A percentile compares a stretch with the other conserved stretches of the same genome.
Evolutionary conservation across 2,113 vertebrate species (phyloP).

Genomic region (Labeo rohita): DNA sequence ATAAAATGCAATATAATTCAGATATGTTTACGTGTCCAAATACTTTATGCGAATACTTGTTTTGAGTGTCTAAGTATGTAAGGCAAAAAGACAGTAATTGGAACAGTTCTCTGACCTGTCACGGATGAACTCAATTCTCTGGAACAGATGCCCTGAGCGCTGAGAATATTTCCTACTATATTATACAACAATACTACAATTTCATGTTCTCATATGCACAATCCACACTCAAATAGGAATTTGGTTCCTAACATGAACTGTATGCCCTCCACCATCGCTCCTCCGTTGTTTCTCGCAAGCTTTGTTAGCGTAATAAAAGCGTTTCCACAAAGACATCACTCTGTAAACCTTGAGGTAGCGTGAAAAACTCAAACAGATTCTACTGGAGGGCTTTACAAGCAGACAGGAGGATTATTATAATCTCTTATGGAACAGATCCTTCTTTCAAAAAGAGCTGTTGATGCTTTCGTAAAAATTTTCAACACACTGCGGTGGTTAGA

Average conservation of each 20-base stretch:
- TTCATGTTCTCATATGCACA: neutral
- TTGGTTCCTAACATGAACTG: neutral
- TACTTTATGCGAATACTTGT: neutral
- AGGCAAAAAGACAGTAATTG: neutral
- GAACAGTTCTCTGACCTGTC: neutral
- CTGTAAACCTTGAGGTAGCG: neutral
- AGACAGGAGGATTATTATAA: constrained; percentile 16
- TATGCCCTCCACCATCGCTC: neutral
- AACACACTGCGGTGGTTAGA: neutral
- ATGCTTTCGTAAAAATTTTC: neutral
- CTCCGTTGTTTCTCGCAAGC: neutral
- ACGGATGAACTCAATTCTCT: neutral
- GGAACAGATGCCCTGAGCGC: neutral
- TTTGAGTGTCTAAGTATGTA: neutral
- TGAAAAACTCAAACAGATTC: neutral
- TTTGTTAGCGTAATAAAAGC: neutral
- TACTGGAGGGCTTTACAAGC: neutral
- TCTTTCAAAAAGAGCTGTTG: neutral
- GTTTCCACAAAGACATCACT: neutral
- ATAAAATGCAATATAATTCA: neutral
- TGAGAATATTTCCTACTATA: neutral
- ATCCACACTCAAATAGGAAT: neutral
- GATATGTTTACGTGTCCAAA: neutral
- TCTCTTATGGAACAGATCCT: neutral
- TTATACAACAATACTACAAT: neutral